These are phyloP conservation scores for Halcyon senegalensis DNA, from an alignment of 2,113 vertebrate species.

Conservation along the genomic window DNA sequence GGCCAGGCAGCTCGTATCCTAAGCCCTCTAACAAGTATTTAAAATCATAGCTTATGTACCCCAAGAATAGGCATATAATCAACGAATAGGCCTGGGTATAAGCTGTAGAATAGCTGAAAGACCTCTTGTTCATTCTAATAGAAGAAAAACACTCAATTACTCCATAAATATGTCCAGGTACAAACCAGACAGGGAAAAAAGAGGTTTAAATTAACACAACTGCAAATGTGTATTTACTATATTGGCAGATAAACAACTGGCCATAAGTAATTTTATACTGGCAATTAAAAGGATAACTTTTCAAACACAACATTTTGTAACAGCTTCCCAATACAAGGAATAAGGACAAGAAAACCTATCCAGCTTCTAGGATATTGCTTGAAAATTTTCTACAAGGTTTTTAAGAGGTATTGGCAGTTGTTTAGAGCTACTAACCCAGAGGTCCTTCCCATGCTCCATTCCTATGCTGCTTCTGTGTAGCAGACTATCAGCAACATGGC, in stretches of 20 bases:
- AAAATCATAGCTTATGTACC: background rate
- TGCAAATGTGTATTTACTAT: background rate
- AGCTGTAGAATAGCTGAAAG: background rate
- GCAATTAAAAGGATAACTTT: background rate
- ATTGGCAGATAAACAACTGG: background rate
- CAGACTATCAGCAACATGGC: background rate
- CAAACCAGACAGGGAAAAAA: background rate
- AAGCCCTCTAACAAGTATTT: background rate
- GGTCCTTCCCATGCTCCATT: background rate
- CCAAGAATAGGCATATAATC: background rate
- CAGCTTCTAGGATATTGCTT: background rate
- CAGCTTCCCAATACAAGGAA: background rate
- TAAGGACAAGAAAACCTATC: background rate
- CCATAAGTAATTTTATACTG: background rate
- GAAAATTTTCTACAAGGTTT: background rate
- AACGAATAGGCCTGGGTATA: background rate
- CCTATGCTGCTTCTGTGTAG: background rate
- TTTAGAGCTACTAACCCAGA: background rate
- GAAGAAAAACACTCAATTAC: background rate
- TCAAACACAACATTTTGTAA: background rate
- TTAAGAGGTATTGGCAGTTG: background rate
- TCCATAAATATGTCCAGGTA: background rate
- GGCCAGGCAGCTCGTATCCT: background rate
- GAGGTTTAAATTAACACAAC: background rate
- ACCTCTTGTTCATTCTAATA: background rate